These are phyloP conservation scores for Synergus laeviventris DNA, from an alignment of 2,888 invertebrate genomes.

Conservation along the genomic window DNA sequence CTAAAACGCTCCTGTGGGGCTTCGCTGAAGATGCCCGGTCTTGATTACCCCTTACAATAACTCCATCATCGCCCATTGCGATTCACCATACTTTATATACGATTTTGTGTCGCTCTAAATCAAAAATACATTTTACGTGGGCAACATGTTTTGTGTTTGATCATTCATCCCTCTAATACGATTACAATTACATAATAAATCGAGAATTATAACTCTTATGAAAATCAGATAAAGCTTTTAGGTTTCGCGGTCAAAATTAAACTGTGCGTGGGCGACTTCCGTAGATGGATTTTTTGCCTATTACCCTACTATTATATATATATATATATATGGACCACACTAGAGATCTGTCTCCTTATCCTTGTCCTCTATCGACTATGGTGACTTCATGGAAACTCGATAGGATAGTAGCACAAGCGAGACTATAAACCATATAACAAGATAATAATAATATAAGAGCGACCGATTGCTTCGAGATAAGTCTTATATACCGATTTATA, in stretches of 20 bases:
- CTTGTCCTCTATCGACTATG: constrained; percentile 52
- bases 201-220: neutral
- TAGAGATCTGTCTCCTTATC: constrained; percentile 46
- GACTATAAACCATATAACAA: constrained; percentile 40
- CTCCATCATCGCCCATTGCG: constrained; percentile 7
- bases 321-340: constrained; percentile 9
- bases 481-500: constrained; percentile 49
- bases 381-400: constrained; percentile 42
- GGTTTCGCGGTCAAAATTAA: constrained; percentile 4
- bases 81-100: constrained; percentile 5
- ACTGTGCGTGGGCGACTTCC: constrained; percentile 15
- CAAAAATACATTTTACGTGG: neutral
- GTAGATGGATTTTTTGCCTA: constrained; percentile 6
- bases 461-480: constrained; percentile 43
- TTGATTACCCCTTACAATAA: neutral
- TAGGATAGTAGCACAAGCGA: constrained; percentile 35
- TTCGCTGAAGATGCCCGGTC: neutral
- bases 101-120: neutral
- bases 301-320: neutral
- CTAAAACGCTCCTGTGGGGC: constrained; percentile 15
- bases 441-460: constrained; percentile 36
- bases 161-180: too few species aligned
- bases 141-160: too few species aligned
- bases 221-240: constrained; percentile 2
- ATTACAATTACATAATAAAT: too few species aligned